These are phyloP conservation scores for Zonotrichia albicollis DNA, from an alignment of 2,797 vertebrate genomes.

Conservation along the genomic window DNA sequence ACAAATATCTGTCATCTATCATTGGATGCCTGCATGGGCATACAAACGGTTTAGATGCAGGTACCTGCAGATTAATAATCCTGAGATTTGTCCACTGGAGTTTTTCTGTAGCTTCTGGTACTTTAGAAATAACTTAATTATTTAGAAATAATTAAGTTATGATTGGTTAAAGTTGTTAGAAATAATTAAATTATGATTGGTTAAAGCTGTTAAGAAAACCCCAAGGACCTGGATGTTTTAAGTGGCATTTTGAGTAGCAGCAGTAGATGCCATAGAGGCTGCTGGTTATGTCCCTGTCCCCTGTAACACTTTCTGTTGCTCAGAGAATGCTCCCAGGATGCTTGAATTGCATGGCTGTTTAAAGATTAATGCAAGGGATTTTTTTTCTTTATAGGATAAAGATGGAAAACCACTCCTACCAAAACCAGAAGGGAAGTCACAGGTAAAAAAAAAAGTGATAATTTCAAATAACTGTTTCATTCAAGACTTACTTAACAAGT, in stretches of 20 bases:
- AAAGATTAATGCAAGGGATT: neutral
- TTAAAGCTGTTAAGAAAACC: neutral
- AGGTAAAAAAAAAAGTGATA: conserved; percentile 48
- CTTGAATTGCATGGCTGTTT: neutral
- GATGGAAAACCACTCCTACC: conserved; percentile 70
- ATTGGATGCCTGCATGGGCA: neutral
- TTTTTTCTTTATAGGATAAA: conserved; percentile 65
- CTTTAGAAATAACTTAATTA: neutral
- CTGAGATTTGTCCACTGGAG: neutral
- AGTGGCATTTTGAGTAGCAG: neutral
- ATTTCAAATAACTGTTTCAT: neutral
- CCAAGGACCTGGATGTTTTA: neutral
- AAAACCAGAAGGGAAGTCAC: conserved; percentile 51
- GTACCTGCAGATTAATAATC: neutral
- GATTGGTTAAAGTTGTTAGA: neutral
- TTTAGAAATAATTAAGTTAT: neutral
- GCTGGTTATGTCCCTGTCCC: neutral
- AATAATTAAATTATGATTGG: neutral
- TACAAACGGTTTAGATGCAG: neutral
- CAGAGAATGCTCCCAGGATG: neutral
- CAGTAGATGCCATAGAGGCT: neutral
- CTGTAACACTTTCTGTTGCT: neutral
- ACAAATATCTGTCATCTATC: neutral
- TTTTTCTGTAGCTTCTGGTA: neutral
- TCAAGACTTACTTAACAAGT: neutral